Conservation (phyloP, 2,113 vertebrate species). For the Oryzias melastigma region DNA sequence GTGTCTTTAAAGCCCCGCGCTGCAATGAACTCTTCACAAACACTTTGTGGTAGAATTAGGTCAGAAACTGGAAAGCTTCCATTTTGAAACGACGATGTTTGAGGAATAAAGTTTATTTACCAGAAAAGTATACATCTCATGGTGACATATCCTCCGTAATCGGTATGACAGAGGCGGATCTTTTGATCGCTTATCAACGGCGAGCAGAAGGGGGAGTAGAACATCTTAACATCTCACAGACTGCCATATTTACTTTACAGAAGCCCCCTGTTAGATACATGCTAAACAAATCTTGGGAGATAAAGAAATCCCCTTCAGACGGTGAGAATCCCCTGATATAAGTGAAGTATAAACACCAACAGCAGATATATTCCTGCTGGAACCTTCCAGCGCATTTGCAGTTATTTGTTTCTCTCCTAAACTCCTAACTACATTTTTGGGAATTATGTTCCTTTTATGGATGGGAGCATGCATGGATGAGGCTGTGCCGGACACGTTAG, state of each 20-base stretch:
- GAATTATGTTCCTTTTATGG: slow-evolving; percentile 29
- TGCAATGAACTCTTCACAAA: slow-evolving; percentile 58
- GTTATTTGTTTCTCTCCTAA: background rate
- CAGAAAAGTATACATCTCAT: background rate
- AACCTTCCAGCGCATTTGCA: slow-evolving; percentile 4
- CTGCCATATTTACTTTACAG: slow-evolving; percentile 36
- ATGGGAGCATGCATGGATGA: slow-evolving; percentile 56
- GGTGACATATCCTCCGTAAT: slow-evolving; percentile 12
- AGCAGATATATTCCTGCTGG: slow-evolving; percentile 3
- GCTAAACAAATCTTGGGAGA: slow-evolving; percentile 45
- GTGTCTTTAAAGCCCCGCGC: slow-evolving; percentile 40
- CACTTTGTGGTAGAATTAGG: slow-evolving; percentile 37
- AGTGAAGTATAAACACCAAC: slow-evolving; percentile 36
- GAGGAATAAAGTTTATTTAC: background rate
- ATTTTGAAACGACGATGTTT: too few relatives aligned
- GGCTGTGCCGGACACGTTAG: slow-evolving; percentile 41
- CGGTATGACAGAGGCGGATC: slow-evolving; percentile 4
- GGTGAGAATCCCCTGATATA: slow-evolving; percentile 35
- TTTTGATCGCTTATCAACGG: slow-evolving; percentile 22
- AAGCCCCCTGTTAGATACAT: slow-evolving; percentile 20
- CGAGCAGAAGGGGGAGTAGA: slow-evolving; percentile 22
- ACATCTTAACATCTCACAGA: slow-evolving; percentile 20
- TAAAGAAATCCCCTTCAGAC: slow-evolving; percentile 42
- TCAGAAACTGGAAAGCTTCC: slow-evolving; percentile 8
- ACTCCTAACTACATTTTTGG: background rate